phyloP scores from a whole-genome alignment of 2,113 vertebrate species.

The Cavia porcellus region DNA sequence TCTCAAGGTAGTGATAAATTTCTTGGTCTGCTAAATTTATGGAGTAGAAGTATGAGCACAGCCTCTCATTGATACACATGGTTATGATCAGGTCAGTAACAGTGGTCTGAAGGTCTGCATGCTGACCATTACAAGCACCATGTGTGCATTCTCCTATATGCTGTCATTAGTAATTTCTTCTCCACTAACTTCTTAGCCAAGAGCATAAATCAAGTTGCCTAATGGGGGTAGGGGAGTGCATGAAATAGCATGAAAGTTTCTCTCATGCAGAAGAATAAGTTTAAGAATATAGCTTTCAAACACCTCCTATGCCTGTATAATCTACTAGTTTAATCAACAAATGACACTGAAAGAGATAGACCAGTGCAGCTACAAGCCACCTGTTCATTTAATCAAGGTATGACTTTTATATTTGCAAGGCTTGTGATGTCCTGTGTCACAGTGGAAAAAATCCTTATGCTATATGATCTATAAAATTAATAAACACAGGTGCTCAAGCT shows the following conservation, averaged over 20 bases:
- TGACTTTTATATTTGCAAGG: not conserved
- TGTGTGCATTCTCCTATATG: conserved; percentile 36
- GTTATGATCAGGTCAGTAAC: conserved; percentile 75
- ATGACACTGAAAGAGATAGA: not conserved
- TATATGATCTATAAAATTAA: not conserved
- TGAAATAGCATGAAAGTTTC: not conserved
- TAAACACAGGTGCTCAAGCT: not conserved
- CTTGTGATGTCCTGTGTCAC: not conserved
- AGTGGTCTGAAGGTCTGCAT: conserved; percentile 63
- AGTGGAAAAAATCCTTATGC: not conserved
- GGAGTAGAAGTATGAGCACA: conserved; percentile 74
- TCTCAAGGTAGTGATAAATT: conserved; percentile 83
- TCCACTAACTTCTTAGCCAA: not conserved
- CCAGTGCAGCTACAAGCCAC: not conserved
- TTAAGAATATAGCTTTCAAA: conserved; percentile 22
- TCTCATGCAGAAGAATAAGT: conserved; percentile 2
- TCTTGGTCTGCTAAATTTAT: conserved; percentile 81
- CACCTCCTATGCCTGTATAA: not conserved
- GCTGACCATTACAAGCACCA: conserved; percentile 60
- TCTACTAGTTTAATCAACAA: not conserved
- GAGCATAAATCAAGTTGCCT: conserved; percentile 10
- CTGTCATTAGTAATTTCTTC: conserved; percentile 55
- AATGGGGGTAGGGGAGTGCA: not conserved
- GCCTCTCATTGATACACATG: conserved; percentile 61
- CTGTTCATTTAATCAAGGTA: not conserved